Percentiles rank a stretch among this genome's conserved stretches.
Conservation (phyloP, 2,797 vertebrate genomes). For the Lithobates pipiens region DNA sequence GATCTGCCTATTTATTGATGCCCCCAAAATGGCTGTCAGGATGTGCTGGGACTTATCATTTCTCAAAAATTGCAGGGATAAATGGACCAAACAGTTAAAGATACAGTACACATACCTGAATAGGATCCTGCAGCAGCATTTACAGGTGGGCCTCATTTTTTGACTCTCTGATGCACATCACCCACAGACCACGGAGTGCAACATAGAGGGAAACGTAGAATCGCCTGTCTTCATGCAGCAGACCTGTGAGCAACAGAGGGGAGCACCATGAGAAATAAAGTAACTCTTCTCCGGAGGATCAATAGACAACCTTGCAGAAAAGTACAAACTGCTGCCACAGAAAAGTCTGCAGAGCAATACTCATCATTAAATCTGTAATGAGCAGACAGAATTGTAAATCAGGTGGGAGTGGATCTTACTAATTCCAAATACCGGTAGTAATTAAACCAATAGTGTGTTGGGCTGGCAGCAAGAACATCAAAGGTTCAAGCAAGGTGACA, state of each 20-base stretch:
- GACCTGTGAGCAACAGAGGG: background rate
- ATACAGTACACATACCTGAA: background rate
- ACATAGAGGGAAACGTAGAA: background rate
- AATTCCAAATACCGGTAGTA: no score
- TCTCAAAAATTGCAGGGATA: background rate
- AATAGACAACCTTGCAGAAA: no score
- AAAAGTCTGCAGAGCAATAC: no score
- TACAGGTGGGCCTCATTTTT: conserved; percentile 38
- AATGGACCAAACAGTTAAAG: background rate
- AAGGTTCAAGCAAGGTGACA: no score
- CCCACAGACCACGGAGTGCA: background rate
- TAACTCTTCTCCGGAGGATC: background rate
- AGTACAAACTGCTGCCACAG: no score
- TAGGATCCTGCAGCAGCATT: background rate
- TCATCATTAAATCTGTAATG: no score
- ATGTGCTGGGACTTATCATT: background rate
- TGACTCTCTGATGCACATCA: background rate
- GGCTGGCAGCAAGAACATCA: no score
- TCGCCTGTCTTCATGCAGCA: background rate
- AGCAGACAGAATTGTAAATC: no score
- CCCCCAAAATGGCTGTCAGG: no score
- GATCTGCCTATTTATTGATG: no score
- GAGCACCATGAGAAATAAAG: background rate
- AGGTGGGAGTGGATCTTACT: no score
- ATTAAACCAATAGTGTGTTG: no score